Evolutionary conservation across 35 echinoderm and acorn worm genomes (phyloP), one percentile per base, ranked within the genome.

Genomic region (Acanthaster planci): DNA sequence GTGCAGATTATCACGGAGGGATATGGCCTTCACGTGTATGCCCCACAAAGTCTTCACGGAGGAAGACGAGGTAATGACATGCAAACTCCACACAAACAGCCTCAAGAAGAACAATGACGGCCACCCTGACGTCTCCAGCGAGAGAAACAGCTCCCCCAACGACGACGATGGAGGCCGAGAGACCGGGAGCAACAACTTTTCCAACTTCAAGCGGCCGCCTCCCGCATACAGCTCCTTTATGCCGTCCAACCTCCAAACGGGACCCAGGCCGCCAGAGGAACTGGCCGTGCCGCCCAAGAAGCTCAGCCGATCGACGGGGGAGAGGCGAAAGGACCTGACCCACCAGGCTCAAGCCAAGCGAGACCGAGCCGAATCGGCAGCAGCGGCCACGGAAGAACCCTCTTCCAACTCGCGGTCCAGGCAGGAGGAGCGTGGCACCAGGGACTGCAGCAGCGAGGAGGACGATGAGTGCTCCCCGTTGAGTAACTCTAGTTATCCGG

Each of bases 11-110:
- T 91, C 93, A 32, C 55, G 93, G 10, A 91, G 89, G 55, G 86
- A 97, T 40, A 97, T 97, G 93, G 90, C 90, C 19, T 97, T 97
- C 76, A 97, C 93, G 19, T 84, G 53, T 30, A 97, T 97, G 93
- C 93, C 93, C 2, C 60, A 84, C 40, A 97, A 97, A 89, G 83
- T 97, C 18, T 97, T 97, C 30, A 92, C 93, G 7, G 93, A 97
- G 51, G 93, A 97, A 58, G 93, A 97, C 80, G 93, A 97, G 30
- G 82, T 88, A 23, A 82, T 92, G 29, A 78, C 86, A 0, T 92
- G 86, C 39, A 83, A 83, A 60, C 81, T 83, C 19, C 81, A 40
- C 30, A 83, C 34, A 52, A 79, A 52, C 21, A 52, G 47, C 38
- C 37, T 79, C 38, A 79, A 79, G 77, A 52, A 79, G 29, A 29